A percentile compares a stretch with the other conserved stretches of the same genome.
Evolutionary conservation across 2,113 vertebrate genomes (phyloP).

Genomic region (Ploceus nigricollis): DNA sequence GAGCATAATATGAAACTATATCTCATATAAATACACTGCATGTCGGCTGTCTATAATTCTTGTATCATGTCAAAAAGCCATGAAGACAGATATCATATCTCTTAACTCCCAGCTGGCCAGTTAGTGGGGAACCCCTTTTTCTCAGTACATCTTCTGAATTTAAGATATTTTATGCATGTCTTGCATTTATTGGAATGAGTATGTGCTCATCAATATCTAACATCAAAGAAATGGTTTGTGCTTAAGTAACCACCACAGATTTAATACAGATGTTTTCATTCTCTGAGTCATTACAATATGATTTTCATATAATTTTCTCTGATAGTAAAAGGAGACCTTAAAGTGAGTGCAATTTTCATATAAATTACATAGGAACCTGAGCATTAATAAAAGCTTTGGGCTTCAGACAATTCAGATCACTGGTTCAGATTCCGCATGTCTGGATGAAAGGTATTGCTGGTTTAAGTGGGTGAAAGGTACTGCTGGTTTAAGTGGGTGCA

Average conservation of each 20-base stretch:
- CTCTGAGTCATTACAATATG: neutral
- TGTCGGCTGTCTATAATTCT: neutral
- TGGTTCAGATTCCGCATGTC: neutral
- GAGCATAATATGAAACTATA: neutral
- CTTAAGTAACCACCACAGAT: neutral
- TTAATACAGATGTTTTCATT: slow-evolving; percentile 39
- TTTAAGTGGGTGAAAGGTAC: neutral
- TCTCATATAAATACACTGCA: neutral
- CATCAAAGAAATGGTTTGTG: slow-evolving; percentile 3
- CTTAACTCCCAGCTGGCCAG: neutral
- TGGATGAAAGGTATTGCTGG: neutral
- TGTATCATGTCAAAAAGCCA: neutral
- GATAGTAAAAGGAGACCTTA: neutral
- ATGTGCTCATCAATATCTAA: slow-evolving; percentile 21
- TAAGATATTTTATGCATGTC: neutral
- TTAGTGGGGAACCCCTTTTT: neutral
- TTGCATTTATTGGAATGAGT: neutral
- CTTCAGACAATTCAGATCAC: neutral
- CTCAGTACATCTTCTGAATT: neutral
- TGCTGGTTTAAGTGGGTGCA: neutral
- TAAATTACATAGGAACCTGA: neutral
- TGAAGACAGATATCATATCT: neutral
- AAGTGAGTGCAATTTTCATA: neutral
- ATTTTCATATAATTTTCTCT: neutral
- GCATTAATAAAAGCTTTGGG: neutral